These are phyloP conservation scores for Papilio protenor DNA, from an alignment of 2,888 invertebrate species.

Conservation along the genomic window DNA sequence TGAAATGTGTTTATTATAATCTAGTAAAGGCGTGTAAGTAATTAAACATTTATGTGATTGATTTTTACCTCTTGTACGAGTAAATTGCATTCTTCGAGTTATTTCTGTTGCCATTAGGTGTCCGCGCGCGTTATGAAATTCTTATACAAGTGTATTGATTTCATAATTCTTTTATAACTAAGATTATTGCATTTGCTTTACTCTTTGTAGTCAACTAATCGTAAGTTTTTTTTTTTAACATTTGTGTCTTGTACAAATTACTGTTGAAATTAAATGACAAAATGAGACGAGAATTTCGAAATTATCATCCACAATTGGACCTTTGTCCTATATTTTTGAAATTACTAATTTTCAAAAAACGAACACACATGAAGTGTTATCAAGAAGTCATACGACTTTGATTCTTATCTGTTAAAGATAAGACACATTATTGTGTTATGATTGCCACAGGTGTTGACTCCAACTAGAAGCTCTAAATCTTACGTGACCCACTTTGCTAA, in stretches of 20 bases:
- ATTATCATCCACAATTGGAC: too few relatives aligned
- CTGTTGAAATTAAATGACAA: too few relatives aligned
- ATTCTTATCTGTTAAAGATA: constrained; percentile 21
- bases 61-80: constrained; percentile 32
- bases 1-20: not conserved
- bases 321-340: not conserved
- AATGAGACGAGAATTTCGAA: too few relatives aligned
- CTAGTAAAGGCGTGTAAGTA: constrained; percentile 30
- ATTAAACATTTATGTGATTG: constrained; percentile 39
- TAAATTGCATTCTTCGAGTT: constrained; percentile 32
- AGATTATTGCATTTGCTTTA: not conserved
- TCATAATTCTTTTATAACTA: constrained; percentile 1
- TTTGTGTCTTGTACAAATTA: too few relatives aligned
- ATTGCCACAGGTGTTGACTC: constrained; percentile 18
- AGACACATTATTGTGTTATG: constrained; percentile 14
- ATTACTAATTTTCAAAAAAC: not conserved
- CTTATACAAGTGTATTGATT: not conserved
- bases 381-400: constrained; percentile 12
- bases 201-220: not conserved
- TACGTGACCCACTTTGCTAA: constrained; percentile 32
- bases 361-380: not conserved
- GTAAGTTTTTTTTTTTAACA: not conserved
- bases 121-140: constrained; percentile 10
- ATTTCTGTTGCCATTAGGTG: constrained; percentile 21
- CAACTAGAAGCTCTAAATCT: constrained; percentile 37